Percentiles rank a stretch among this genome's conserved stretches.
Evolutionary conservation across 2,113 vertebrate genomes (phyloP).

Genomic region (Aspidoscelis tigris): DNA sequence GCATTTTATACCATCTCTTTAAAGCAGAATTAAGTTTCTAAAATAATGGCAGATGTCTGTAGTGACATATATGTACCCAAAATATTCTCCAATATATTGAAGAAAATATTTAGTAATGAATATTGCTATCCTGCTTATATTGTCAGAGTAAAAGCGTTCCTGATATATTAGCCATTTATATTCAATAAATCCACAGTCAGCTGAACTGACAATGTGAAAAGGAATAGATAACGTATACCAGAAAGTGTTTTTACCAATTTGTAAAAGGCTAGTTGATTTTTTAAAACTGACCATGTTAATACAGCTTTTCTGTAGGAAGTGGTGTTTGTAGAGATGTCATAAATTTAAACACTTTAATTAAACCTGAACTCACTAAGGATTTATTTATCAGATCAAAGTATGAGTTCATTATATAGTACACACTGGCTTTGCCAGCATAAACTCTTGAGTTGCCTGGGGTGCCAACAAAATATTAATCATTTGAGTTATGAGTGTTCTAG

Average conservation of each 20-base stretch:
- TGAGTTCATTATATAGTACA: constrained; percentile 61
- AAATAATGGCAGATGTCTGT: constrained; percentile 14
- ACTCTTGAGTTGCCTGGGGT: constrained; percentile 56
- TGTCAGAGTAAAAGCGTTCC: constrained; percentile 37
- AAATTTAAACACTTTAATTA: constrained; percentile 70
- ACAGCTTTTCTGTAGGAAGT: constrained; percentile 54
- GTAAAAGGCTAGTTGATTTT: constrained; percentile 43
- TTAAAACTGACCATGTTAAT: constrained; percentile 27
- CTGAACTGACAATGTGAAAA: constrained; percentile 41
- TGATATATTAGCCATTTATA: not conserved
- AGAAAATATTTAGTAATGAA: constrained; percentile 31
- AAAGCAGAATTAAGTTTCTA: constrained; percentile 57
- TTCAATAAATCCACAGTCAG: constrained; percentile 43
- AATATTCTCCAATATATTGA: not conserved
- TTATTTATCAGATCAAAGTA: constrained; percentile 77
- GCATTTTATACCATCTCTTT: constrained; percentile 56
- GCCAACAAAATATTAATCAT: constrained; percentile 65
- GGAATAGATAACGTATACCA: constrained; percentile 37
- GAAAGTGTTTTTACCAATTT: constrained; percentile 50
- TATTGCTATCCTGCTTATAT: constrained; percentile 19
- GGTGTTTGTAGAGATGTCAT: constrained; percentile 57
- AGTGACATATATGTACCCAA: constrained; percentile 34
- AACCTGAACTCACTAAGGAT: constrained; percentile 67
- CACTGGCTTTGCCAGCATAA: constrained; percentile 67
- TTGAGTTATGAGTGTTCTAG: constrained; percentile 59